These are phyloP conservation scores for Zalophus californianus DNA, from an alignment of 2,797 vertebrate species.

Conservation along the genomic window DNA sequence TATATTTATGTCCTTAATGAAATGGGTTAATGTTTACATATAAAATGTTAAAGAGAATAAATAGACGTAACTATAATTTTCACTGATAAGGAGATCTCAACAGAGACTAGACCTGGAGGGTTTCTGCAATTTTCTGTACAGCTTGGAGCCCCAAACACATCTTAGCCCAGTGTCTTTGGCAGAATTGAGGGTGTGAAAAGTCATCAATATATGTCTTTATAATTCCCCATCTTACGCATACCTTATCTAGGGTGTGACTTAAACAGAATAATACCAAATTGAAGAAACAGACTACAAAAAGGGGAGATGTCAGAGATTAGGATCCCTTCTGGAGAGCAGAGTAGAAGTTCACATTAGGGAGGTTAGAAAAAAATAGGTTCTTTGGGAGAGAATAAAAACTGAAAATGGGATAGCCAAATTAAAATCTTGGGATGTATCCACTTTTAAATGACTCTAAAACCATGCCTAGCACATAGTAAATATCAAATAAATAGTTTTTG, in stretches of 20 bases:
- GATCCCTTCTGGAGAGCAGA: background rate
- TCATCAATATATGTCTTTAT: background rate
- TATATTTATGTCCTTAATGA: background rate
- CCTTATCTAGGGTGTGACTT: background rate
- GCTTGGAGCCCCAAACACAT: background rate
- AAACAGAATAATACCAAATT: background rate
- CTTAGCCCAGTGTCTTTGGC: background rate
- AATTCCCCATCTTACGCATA: background rate
- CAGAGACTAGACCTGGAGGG: background rate
- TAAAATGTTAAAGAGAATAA: background rate
- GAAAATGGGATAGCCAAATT: background rate
- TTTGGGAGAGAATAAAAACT: background rate
- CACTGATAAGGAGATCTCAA: background rate
- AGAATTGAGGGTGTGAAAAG: background rate
- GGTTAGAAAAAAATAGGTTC: background rate
- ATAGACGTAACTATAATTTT: background rate
- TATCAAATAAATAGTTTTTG: slow-evolving; percentile 27
- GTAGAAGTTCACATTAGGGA: background rate
- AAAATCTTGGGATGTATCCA: background rate
- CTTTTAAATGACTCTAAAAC: background rate
- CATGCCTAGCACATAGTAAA: background rate
- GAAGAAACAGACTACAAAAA: background rate
- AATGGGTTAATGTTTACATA: background rate
- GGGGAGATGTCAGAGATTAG: background rate
- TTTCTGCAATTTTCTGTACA: background rate